Conservation (phyloP, 1,140 invertebrate species). For the Neelides sp. region DNA sequence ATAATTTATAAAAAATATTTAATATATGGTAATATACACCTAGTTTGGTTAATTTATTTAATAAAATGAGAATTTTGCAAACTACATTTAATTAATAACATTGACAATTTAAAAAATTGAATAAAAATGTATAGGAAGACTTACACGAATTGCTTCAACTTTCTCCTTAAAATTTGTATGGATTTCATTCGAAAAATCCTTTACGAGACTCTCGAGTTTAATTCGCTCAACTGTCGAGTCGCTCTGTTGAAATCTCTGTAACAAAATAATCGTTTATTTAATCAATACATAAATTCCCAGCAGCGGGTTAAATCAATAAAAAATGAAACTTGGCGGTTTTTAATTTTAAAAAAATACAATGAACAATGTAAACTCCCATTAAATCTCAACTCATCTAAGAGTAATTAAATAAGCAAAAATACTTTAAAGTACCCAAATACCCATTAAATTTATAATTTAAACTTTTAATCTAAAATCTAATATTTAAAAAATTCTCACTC, state of each 20-base stretch:
- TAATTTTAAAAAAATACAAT: neutral
- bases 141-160: constrained; percentile 65
- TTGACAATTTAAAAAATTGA: neutral
- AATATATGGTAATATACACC: too few relatives aligned
- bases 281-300: too few relatives aligned
- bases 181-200: constrained; percentile 57
- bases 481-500: neutral
- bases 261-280: too few relatives aligned
- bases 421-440: neutral
- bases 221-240: constrained; percentile 44
- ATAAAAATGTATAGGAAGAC: too few relatives aligned
- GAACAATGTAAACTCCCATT: neutral
- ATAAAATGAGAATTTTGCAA: too few relatives aligned
- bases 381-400: neutral
- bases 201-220: constrained; percentile 58
- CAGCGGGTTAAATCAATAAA: neutral
- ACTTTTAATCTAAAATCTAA: neutral
- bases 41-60: too few relatives aligned
- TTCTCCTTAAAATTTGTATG: constrained; percentile 63
- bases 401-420: neutral
- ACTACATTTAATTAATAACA: constrained; percentile 9
- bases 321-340: neutral
- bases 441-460: neutral
- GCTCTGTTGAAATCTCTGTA: constrained; percentile 32
- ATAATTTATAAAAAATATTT: too few relatives aligned